Conservation (phyloP, 2,797 vertebrate species). For the Tympanoctomys barrerae region DNA sequence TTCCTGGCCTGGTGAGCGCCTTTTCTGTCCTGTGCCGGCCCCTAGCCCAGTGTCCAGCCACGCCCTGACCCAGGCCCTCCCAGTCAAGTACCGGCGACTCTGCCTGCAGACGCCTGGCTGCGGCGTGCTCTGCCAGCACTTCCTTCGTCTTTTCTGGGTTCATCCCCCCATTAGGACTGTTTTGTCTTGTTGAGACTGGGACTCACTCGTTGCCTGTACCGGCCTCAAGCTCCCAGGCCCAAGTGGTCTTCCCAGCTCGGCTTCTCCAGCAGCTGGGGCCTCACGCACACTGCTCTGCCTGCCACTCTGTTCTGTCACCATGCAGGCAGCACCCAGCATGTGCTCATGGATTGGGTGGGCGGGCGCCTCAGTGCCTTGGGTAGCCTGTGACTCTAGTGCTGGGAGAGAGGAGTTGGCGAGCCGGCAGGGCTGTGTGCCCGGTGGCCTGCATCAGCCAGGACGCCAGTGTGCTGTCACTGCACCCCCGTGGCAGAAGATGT, state of each 20-base stretch:
- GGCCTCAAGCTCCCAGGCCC: background rate
- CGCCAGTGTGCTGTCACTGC: background rate
- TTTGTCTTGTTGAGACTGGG: background rate
- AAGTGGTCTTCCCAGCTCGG: background rate
- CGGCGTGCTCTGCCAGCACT: background rate
- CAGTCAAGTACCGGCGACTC: accelerated
- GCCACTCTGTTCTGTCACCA: background rate
- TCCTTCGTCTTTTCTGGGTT: background rate
- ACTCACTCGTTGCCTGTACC: background rate
- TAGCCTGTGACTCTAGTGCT: background rate
- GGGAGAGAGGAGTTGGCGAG: background rate
- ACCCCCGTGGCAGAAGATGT: accelerated
- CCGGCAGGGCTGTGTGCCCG: background rate
- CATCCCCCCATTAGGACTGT: too few species aligned
- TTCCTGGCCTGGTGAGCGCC: background rate
- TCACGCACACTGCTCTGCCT: too few species aligned
- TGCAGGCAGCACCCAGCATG: background rate
- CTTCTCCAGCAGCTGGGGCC: background rate
- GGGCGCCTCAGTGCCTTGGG: background rate
- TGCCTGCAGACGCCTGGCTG: background rate
- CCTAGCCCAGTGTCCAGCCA: background rate
- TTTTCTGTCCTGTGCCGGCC: background rate
- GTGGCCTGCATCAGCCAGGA: accelerated
- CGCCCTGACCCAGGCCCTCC: background rate
- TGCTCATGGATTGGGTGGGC: too few species aligned